Conservation (phyloP, 2,888 invertebrate species). For the Pycnomerus fuliginosus region DNA sequence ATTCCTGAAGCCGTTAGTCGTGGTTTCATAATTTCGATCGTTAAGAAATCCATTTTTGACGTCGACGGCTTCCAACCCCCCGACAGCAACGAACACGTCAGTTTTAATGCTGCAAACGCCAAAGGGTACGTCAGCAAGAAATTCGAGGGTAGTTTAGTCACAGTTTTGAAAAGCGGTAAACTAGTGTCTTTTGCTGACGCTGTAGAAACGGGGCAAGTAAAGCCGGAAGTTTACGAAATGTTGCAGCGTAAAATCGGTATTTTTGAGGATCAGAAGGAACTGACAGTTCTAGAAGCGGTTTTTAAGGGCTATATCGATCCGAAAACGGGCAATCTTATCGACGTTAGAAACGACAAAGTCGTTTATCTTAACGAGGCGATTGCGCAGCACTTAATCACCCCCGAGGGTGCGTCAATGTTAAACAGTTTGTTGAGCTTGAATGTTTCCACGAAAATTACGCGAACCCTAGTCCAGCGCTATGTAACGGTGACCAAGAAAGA, state of each 20-base stretch:
- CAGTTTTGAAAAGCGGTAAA: conserved; percentile 73
- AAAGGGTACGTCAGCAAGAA: conserved; percentile 76
- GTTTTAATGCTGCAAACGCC: conserved; percentile 77
- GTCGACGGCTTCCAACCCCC: conserved; percentile 89
- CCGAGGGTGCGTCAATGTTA: conserved; percentile 83
- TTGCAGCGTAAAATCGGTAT: conserved; percentile 81
- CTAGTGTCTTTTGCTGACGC: conserved; percentile 79
- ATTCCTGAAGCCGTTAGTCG: conserved; percentile 87
- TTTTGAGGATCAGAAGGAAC: conserved; percentile 71
- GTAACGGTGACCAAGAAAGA: conserved; percentile 71
- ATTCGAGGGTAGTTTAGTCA: conserved; percentile 68
- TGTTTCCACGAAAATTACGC: conserved; percentile 83
- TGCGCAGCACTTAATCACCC: conserved; percentile 78
- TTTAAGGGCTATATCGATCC: conserved; percentile 85
- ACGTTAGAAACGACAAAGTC: conserved; percentile 68
- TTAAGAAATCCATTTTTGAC: conserved; percentile 86
- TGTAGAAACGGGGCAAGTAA: conserved; percentile 72
- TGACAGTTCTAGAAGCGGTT: conserved; percentile 85
- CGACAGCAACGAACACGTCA: conserved; percentile 76
- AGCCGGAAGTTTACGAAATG: conserved; percentile 85
- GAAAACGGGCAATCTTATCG: conserved; percentile 80
- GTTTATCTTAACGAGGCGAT: conserved; percentile 85
- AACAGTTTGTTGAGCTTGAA: conserved; percentile 85
- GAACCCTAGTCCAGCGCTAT: conserved; percentile 79
- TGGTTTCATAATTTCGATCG: conserved; percentile 84